phyloP scores from a whole-genome alignment of 2,113 vertebrate genomes.

The Cyanocitta stelleri region DNA sequence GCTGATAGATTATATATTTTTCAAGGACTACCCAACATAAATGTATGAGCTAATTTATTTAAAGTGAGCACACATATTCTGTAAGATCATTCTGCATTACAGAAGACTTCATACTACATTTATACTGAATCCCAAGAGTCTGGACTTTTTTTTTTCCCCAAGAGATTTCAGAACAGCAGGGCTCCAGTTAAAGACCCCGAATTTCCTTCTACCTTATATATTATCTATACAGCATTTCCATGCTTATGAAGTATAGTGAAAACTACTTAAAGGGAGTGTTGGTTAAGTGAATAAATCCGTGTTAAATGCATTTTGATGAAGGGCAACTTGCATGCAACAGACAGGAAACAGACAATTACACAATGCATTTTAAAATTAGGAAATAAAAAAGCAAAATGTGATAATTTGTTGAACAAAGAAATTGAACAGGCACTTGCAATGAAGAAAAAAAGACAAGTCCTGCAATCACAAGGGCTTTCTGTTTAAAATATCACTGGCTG shows the following conservation, averaged over 20 bases:
- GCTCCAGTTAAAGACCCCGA: slow-evolving; percentile 63
- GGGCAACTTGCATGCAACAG: neutral
- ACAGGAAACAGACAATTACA: slow-evolving; percentile 48
- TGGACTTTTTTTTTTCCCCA: slow-evolving; percentile 31
- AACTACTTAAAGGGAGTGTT: slow-evolving; percentile 60
- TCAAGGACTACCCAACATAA: neutral
- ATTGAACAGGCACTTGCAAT: neutral
- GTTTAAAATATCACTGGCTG: neutral
- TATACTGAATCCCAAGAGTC: slow-evolving; percentile 52
- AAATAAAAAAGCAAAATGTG: neutral
- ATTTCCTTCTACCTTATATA: slow-evolving; percentile 70
- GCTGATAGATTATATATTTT: neutral
- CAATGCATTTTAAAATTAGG: slow-evolving; percentile 11
- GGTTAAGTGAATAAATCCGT: slow-evolving; percentile 63
- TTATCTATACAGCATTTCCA: slow-evolving; percentile 64
- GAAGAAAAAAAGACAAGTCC: neutral
- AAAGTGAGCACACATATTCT: slow-evolving; percentile 51
- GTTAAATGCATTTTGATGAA: slow-evolving; percentile 35
- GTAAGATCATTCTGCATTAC: slow-evolving; percentile 55
- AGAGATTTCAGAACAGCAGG: slow-evolving; percentile 66
- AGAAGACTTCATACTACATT: slow-evolving; percentile 58
- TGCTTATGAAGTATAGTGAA: slow-evolving; percentile 67
- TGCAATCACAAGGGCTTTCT: neutral
- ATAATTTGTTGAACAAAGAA: slow-evolving; percentile 10
- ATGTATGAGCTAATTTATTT: slow-evolving; percentile 36